Percentiles rank a stretch among this genome's conserved stretches.
phyloP scores from a whole-genome alignment of 2,797 vertebrate species.

The Smutsia temminckii region DNA sequence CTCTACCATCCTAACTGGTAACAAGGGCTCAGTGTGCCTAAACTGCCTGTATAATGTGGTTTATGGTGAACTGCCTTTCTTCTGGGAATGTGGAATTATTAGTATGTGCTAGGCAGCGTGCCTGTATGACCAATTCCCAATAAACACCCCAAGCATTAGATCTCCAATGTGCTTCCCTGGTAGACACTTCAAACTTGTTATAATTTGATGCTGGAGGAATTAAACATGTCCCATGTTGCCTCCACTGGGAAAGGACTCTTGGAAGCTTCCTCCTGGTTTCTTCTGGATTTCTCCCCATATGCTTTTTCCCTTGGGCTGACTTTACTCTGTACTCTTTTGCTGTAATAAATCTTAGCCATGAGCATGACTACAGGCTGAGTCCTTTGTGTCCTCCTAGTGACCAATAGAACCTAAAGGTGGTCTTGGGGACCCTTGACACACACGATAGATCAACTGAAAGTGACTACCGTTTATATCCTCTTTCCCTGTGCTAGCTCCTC shows the following conservation, averaged over 20 bases:
- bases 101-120: not conserved
- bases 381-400: not conserved
- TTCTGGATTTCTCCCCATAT: not conserved
- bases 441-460: not conserved
- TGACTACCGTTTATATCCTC: not conserved
- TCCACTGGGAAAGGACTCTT: not conserved
- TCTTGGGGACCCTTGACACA: not conserved
- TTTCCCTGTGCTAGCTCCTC: not conserved
- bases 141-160: not conserved
- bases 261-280: not conserved
- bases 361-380: not conserved
- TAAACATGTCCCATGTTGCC: not conserved
- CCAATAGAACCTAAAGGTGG: not conserved
- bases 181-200: not conserved
- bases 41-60: not conserved
- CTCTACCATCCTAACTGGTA: not conserved
- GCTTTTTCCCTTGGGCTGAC: not conserved
- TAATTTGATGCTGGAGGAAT: not conserved
- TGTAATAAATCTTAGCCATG: not conserved
- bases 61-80: not conserved
- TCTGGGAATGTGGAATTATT: not conserved
- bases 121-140: not conserved
- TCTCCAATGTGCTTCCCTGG: not conserved
- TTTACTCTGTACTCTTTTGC: not conserved
- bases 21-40: not conserved